These are phyloP conservation scores for Prietella phreatophila DNA, from an alignment of 2,113 vertebrate species.

Conservation along the genomic window DNA sequence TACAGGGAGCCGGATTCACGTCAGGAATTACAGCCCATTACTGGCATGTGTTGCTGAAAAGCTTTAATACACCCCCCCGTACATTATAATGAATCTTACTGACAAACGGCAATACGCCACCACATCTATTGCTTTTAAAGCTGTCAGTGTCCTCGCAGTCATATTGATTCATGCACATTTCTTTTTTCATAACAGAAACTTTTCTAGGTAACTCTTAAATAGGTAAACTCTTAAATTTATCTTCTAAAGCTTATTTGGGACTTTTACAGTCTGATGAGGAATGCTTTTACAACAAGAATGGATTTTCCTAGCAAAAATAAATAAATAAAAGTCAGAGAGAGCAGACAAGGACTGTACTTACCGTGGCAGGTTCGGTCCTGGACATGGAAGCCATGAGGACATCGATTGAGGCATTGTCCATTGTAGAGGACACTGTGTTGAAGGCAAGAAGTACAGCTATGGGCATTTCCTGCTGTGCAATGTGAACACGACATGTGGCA, in stretches of 20 bases:
- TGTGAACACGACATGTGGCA: slow-evolving; percentile 80
- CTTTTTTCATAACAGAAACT: neutral
- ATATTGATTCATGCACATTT: neutral
- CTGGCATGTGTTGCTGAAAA: slow-evolving; percentile 16
- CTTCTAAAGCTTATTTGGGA: neutral
- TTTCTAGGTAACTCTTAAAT: neutral
- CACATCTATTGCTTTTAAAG: slow-evolving; percentile 2
- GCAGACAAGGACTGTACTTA: slow-evolving; percentile 59
- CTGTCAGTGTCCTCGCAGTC: neutral
- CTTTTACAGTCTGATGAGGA: neutral
- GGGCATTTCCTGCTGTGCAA: slow-evolving; percentile 71
- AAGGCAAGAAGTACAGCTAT: slow-evolving; percentile 76
- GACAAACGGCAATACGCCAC: neutral
- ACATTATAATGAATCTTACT: neutral
- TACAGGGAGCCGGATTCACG: neutral
- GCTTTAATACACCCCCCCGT: neutral
- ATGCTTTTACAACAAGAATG: neutral
- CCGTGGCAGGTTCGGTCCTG: slow-evolving; percentile 70
- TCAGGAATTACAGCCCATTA: slow-evolving; percentile 16
- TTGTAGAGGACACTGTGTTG: slow-evolving; percentile 64
- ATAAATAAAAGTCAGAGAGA: neutral
- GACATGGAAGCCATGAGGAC: slow-evolving; percentile 73
- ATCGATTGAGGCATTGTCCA: slow-evolving; percentile 72
- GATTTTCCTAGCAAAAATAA: neutral
- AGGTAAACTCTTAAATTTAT: neutral